Percentiles rank a stretch among this genome's conserved stretches.
Conservation (phyloP, 2,888 invertebrate genomes). For the Ennomos quercinarius region DNA sequence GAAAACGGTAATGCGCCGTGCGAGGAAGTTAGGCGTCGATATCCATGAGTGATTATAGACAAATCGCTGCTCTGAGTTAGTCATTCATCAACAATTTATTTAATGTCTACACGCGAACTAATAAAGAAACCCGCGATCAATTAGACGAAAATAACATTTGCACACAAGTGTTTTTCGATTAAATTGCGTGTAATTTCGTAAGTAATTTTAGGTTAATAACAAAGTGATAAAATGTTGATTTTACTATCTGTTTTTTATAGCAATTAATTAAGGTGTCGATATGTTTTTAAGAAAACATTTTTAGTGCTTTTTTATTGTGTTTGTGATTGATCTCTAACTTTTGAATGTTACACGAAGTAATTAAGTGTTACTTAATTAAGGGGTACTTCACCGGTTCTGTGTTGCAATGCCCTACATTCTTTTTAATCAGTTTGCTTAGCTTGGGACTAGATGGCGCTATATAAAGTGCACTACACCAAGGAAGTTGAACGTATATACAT, state of each 20-base stretch:
- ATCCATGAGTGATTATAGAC: slow-evolving; percentile 58
- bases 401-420: slow-evolving; percentile 6
- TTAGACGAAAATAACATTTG: slow-evolving; percentile 67
- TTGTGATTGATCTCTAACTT: slow-evolving; percentile 43
- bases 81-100: slow-evolving; percentile 69
- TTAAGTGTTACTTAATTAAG: too few species aligned
- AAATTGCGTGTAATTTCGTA: slow-evolving; percentile 61
- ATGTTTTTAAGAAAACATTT: slow-evolving; percentile 50
- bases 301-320: slow-evolving; percentile 49
- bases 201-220: slow-evolving; percentile 54
- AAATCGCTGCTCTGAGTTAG: slow-evolving; percentile 66
- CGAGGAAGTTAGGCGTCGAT: slow-evolving; percentile 64
- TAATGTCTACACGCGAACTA: slow-evolving; percentile 74
- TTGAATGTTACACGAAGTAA: slow-evolving; percentile 24
- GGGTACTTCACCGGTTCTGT: slow-evolving; percentile 2
- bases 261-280: slow-evolving; percentile 54
- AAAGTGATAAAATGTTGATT: slow-evolving; percentile 59
- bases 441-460: too few species aligned
- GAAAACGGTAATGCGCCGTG: slow-evolving; percentile 50
- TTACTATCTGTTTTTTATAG: slow-evolving; percentile 51
- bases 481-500: too few species aligned
- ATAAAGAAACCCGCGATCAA: slow-evolving; percentile 60
- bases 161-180: slow-evolving; percentile 62
- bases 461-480: too few species aligned
- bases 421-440: slow-evolving; percentile 1